Conservation (phyloP, 2,113 vertebrate genomes). For the Falcunculus frontatus region DNA sequence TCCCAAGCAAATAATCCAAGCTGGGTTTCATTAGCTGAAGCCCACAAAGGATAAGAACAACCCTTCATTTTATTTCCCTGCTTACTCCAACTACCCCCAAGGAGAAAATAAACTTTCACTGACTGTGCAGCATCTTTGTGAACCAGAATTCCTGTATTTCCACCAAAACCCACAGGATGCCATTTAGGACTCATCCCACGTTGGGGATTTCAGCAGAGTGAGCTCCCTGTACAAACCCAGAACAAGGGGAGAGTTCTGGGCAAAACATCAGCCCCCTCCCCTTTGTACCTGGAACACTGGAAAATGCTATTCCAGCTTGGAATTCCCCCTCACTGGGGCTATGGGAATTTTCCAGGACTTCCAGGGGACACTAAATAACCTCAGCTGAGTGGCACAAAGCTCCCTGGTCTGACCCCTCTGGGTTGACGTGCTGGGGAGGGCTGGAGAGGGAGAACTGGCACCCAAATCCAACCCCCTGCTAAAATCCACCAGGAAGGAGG, state of each 20-base stretch:
- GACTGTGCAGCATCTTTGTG: not conserved
- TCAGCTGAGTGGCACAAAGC: not conserved
- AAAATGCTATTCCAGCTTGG: not conserved
- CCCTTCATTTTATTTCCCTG: fast-evolving
- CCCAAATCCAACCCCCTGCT: not conserved
- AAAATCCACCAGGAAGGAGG: not conserved
- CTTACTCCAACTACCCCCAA: not conserved
- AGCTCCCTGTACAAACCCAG: not conserved
- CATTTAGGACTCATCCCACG: not conserved
- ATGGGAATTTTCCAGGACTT: not conserved
- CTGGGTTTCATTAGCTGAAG: not conserved
- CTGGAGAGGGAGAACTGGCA: not conserved
- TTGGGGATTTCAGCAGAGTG: not conserved
- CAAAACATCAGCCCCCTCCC: not conserved
- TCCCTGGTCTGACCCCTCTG: not conserved
- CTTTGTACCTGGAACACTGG: not conserved
- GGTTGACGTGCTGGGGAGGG: not conserved
- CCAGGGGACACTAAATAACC: not conserved
- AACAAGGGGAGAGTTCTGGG: not conserved
- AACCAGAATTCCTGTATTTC: not conserved
- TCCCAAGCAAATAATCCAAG: not conserved
- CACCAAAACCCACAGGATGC: not conserved
- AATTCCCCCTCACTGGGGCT: not conserved
- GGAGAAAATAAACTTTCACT: not conserved
- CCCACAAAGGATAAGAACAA: not conserved